Evolutionary conservation across 2,797 vertebrate species (phyloP).

Genomic region (Hephaestus fuliginosus): DNA sequence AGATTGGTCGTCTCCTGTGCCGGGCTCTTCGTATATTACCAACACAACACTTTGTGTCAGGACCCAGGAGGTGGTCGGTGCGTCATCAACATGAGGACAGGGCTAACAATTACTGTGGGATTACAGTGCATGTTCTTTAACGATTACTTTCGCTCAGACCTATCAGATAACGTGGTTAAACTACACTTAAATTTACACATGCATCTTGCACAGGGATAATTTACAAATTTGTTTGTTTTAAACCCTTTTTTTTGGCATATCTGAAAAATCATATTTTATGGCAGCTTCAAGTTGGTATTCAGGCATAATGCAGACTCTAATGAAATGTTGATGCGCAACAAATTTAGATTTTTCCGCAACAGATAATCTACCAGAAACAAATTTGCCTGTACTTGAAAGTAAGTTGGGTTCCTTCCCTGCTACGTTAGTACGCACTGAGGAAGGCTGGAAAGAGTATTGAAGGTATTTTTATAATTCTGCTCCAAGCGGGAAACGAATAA

Average conservation of each 20-base stretch:
- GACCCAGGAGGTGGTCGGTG: slow-evolving; percentile 62
- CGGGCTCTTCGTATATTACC: slow-evolving; percentile 67
- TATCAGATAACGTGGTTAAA: slow-evolving; percentile 61
- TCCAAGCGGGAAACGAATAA: slow-evolving; percentile 38
- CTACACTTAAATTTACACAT: slow-evolving; percentile 70
- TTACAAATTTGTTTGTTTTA: slow-evolving; percentile 55
- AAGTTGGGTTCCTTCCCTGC: slow-evolving; percentile 35
- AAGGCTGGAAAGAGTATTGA: not conserved
- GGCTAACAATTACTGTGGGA: slow-evolving; percentile 50
- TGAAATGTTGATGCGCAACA: slow-evolving; percentile 28
- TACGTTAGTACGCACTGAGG: slow-evolving; percentile 38
- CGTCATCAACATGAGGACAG: slow-evolving; percentile 54
- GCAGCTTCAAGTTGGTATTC: slow-evolving; percentile 70
- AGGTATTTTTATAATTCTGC: slow-evolving; percentile 12
- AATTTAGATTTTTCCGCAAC: slow-evolving; percentile 39
- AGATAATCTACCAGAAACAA: slow-evolving; percentile 36
- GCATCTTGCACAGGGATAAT: slow-evolving; percentile 73
- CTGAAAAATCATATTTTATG: slow-evolving; percentile 55
- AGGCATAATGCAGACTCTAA: slow-evolving; percentile 54
- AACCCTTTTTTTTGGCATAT: slow-evolving; percentile 57
- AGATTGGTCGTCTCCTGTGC: slow-evolving; percentile 87
- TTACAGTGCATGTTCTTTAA: slow-evolving; percentile 64
- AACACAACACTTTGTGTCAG: slow-evolving; percentile 57
- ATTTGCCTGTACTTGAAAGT: slow-evolving; percentile 32
- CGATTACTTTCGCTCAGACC: slow-evolving; percentile 45